A percentile compares a stretch with the other conserved stretches of the same genome.
Conservation (phyloP, 1,140 invertebrate genomes). For the Penaeus indicus region DNA sequence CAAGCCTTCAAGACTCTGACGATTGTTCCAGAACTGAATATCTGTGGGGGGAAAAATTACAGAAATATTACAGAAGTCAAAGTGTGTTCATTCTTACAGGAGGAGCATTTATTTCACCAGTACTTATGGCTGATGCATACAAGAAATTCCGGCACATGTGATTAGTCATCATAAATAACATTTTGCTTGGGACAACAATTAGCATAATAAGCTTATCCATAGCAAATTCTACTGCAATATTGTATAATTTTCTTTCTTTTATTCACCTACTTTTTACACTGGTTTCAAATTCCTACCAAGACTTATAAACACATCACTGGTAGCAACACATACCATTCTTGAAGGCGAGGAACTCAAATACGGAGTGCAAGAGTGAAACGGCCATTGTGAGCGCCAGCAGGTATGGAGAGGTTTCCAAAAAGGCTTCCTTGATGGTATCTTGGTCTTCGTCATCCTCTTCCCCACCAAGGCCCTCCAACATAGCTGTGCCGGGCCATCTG, state of each 20-base stretch:
- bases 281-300: too few species aligned
- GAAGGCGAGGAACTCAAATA: slow-evolving; percentile 98
- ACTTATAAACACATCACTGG: neutral
- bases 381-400: slow-evolving; percentile 91
- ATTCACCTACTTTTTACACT: too few species aligned
- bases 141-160: neutral
- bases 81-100: too few species aligned
- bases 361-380: slow-evolving; percentile 95
- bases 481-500: slow-evolving; percentile 69
- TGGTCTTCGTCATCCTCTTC: slow-evolving; percentile 76
- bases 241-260: too few species aligned
- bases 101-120: too few species aligned
- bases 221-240: too few species aligned
- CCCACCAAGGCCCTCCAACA: slow-evolving; percentile 75
- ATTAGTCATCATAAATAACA: too few species aligned
- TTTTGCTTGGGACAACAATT: too few species aligned
- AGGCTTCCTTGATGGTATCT: slow-evolving; percentile 96
- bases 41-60: slow-evolving; percentile 75
- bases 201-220: too few species aligned
- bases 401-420: slow-evolving; percentile 97
- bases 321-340: slow-evolving; percentile 86
- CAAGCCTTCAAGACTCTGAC: slow-evolving; percentile 96
- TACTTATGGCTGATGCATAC: neutral
- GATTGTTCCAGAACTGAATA: slow-evolving; percentile 99
- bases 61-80: neutral